A percentile compares a stretch with the other conserved stretches of the same genome.
Evolutionary conservation across 1,140 invertebrate genomes (phyloP).

Genomic region (Geopemphigus sp.): DNA sequence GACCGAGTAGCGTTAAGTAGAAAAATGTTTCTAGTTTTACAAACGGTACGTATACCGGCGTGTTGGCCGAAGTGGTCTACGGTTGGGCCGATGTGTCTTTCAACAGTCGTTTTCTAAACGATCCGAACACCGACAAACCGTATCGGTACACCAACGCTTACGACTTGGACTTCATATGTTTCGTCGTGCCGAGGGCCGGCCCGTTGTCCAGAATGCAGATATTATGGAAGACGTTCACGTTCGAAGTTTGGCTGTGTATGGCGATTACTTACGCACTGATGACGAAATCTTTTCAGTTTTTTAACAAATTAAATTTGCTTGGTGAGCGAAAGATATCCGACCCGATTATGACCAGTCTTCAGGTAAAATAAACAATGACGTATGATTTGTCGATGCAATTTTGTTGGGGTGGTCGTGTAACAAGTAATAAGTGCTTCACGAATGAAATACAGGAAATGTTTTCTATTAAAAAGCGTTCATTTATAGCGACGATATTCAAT

Average conservation of each 20-base stretch:
- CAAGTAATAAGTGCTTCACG: no score
- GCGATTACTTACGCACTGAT: background rate
- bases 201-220: background rate
- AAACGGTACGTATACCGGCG: conserved; percentile 17
- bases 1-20: no score
- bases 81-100: background rate
- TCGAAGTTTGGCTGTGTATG: conserved; percentile 21
- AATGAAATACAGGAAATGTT: no score
- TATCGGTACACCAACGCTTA: background rate
- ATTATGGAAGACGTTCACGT: conserved; percentile 28
- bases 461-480: no score
- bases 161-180: conserved; percentile 33
- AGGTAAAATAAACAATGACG: background rate
- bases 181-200: background rate
- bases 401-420: no score
- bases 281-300: conserved; percentile 7
- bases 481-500: no score
- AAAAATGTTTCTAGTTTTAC: background rate
- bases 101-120: conserved; percentile 27
- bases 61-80: background rate
- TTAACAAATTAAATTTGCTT: background rate
- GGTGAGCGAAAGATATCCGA: background rate
- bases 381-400: no score
- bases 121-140: conserved; percentile 8
- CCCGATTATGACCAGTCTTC: conserved; percentile 26